Percentiles rank a stretch among this genome's conserved stretches.
Conservation (phyloP, 23 tunicate species). For the Halocynthia roretzi region DNA sequence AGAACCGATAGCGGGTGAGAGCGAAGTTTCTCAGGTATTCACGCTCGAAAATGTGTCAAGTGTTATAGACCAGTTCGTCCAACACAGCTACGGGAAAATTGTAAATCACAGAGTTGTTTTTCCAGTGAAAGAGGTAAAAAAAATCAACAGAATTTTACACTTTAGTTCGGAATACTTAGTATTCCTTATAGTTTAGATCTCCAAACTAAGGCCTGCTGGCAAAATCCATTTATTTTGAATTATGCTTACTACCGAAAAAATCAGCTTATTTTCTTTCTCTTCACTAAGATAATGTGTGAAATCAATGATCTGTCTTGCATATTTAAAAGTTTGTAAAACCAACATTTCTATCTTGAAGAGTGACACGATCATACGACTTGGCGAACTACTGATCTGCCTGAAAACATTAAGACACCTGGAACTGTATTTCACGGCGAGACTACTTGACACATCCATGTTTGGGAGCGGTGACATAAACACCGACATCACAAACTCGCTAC, state of each 20-base stretch:
- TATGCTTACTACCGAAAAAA: not conserved
- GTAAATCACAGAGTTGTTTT: constrained; percentile 44
- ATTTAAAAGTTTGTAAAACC: no score
- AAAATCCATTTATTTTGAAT: no score
- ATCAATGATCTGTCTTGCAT: no score
- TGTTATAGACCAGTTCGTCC: constrained; percentile 34
- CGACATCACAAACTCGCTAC: constrained; percentile 6
- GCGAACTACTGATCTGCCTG: constrained; percentile 16
- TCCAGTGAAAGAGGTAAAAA: constrained; percentile 51
- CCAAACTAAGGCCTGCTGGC: not conserved
- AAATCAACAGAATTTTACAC: not conserved
- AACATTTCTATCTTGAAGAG: not conserved
- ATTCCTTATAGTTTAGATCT: not conserved
- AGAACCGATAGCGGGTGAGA: constrained; percentile 5
- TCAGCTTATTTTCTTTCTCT: no score
- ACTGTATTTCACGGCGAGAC: constrained; percentile 13
- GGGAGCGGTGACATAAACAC: constrained; percentile 17
- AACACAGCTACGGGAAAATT: constrained; percentile 36
- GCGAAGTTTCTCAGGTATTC: constrained; percentile 6
- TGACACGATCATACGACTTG: constrained; percentile 19
- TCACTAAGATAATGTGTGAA: no score
- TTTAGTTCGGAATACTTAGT: not conserved
- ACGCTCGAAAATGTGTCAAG: constrained; percentile 42
- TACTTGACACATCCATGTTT: constrained; percentile 18
- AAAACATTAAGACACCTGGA: constrained; percentile 9